Evolutionary conservation across 2,888 invertebrate species (phyloP), one percentile per base, ranked within the genome.

Genomic region (Calameuta filiformis): DNA sequence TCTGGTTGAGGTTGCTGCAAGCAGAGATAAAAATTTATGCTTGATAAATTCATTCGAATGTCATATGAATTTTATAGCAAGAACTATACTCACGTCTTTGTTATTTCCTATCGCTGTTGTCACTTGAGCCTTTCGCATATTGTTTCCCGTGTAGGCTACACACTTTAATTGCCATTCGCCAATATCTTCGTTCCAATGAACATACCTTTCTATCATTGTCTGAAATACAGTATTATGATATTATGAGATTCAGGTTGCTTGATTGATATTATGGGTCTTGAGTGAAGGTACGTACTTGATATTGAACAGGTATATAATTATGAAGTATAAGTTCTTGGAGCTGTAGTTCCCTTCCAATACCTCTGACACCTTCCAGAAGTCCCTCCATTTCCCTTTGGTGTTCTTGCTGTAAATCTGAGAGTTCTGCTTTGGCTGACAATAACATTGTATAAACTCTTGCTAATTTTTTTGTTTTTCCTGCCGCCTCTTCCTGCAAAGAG

Each of bases 101-200:
- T 86, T 87, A 79, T 82, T 88, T 77, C 87, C 90, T 40, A 87
- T 83, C 12, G 88, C 81, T 76, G 89, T 84, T 31, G 87, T 82
- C 11, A 87, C 85, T 83, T 94, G 92, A 12, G 92, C 94, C 90
- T 97, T 96, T 79, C 96, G 94, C 98, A 99, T 99, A 90, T 99
- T 99, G 92, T 99, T 99, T 0, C 99, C 99, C 11, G 99, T 98
- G 92, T 99, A 99, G 0, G 99, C 99, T 11, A 99, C 98, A 91
- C 99, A 99, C 91, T 96, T 96, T 73, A 99, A 94, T 91, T 99
- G 98, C 97, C 99, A 99, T 92, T 99, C 99, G 56, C 99, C 99
- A 56, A 98, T 97, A 89, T 99, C 99, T 92, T 98, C 98, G 92
- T 98, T 99, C 98, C 99, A 99, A 88, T 97, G 96, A 73, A 98